These are phyloP conservation scores for Oncorhynchus tshawytscha DNA, from an alignment of 2,113 vertebrate genomes.

Conservation along the genomic window DNA sequence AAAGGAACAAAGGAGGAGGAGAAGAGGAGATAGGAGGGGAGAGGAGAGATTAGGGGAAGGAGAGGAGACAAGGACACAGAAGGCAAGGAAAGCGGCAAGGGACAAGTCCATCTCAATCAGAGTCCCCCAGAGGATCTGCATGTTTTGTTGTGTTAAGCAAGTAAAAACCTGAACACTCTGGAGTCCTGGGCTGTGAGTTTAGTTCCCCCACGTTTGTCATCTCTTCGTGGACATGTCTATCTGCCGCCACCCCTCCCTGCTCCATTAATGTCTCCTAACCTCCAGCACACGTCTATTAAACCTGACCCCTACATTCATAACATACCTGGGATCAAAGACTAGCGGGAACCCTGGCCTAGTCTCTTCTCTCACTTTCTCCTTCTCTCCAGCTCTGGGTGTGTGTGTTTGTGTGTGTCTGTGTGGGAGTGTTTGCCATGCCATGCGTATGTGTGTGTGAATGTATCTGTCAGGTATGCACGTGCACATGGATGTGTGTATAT, in stretches of 20 bases:
- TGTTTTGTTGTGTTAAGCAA: neutral
- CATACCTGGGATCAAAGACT: constrained; percentile 68
- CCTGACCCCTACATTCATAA: constrained; percentile 61
- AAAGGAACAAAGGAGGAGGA: neutral
- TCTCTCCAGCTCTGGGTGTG: constrained; percentile 47
- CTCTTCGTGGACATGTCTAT: constrained; percentile 20
- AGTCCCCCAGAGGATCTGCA: neutral
- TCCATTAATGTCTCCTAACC: constrained; percentile 49
- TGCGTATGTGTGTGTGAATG: too few species aligned
- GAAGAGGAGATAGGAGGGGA: constrained; percentile 32
- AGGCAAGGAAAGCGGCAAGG: neutral
- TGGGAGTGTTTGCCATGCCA: neutral
- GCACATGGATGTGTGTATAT: neutral
- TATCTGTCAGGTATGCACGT: too few species aligned
- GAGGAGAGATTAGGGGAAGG: neutral
- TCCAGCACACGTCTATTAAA: constrained; percentile 54
- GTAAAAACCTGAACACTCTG: neutral
- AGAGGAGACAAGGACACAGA: neutral
- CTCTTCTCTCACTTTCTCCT: constrained; percentile 42
- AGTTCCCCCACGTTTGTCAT: neutral
- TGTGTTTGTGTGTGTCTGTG: constrained; percentile 22
- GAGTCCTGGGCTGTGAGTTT: neutral
- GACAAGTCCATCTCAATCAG: neutral
- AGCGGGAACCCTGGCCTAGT: constrained; percentile 38
- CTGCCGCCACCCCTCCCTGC: neutral